A percentile compares a stretch with the other conserved stretches of the same genome.
phyloP scores from a whole-genome alignment of 92 coral and sea anemone species.

The Parazoanthus swiftii region DNA sequence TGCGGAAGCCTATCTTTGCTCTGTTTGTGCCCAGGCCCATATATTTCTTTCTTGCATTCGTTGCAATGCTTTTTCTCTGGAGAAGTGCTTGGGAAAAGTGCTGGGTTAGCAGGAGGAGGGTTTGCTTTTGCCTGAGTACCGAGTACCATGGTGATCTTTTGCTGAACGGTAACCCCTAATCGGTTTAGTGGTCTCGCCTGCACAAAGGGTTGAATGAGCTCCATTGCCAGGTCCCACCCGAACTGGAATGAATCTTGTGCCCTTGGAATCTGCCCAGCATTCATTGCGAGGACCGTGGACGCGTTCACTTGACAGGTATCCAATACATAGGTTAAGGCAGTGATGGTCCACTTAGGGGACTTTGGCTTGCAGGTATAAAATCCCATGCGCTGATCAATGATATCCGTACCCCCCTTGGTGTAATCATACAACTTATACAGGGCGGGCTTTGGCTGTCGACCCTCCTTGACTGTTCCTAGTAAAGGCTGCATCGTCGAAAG shows the following conservation, averaged over 20 bases:
- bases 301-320: constrained; percentile 44
- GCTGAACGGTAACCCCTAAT: constrained; percentile 3
- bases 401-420: constrained; percentile 51
- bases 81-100: background rate
- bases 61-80: background rate
- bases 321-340: constrained; percentile 25
- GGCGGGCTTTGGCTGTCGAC: constrained; percentile 23
- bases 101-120: background rate
- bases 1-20: background rate
- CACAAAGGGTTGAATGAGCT: constrained; percentile 20
- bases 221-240: constrained; percentile 35
- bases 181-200: background rate
- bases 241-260: constrained; percentile 28
- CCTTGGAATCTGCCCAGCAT: background rate
- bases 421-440: constrained; percentile 47
- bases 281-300: constrained; percentile 21
- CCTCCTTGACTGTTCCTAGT: constrained; percentile 36
- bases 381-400: constrained; percentile 29
- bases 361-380: constrained; percentile 31
- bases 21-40: background rate
- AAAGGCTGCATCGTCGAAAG: constrained; percentile 36
- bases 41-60: background rate
- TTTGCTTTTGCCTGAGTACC: background rate
- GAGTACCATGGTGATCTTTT: constrained; percentile 19
- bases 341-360: constrained; percentile 46